Conservation (phyloP, 2,113 vertebrate species). For the Lutjanus erythropterus region DNA sequence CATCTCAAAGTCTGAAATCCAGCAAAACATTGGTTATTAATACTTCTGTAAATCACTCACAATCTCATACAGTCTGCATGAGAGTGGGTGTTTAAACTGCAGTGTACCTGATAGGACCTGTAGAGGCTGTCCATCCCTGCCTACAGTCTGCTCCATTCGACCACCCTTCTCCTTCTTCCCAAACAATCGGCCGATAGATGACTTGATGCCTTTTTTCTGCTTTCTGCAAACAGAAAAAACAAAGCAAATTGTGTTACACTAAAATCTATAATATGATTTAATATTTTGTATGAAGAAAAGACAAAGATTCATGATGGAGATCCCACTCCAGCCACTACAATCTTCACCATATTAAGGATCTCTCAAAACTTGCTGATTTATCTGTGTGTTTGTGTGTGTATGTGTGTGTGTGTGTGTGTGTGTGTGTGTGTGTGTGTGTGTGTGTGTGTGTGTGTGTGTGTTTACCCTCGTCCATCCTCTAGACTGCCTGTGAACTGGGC, state of each 20-base stretch:
- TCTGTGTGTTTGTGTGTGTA: background rate
- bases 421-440: constrained; percentile 16
- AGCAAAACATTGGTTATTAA: background rate
- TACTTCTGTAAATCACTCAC: constrained; percentile 32
- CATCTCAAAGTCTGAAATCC: constrained; percentile 89
- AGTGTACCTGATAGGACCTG: constrained; percentile 87
- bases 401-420: background rate
- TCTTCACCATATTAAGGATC: background rate
- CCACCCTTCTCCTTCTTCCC: constrained; percentile 97
- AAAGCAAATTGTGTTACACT: background rate
- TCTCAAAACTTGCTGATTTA: background rate
- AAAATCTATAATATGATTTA: background rate
- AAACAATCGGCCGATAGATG: constrained; percentile 95
- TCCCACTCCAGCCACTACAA: background rate
- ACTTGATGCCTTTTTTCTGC: constrained; percentile 97
- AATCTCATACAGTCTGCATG: constrained; percentile 30
- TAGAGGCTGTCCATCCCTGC: constrained; percentile 87
- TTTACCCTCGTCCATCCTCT: constrained; percentile 93
- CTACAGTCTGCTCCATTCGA: constrained; percentile 88
- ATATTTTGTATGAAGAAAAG: no score
- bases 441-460: constrained; percentile 37
- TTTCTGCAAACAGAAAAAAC: constrained; percentile 83
- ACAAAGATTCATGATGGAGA: background rate
- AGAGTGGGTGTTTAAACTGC: background rate
- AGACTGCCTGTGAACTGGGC: constrained; percentile 90